Evolutionary conservation across 2,113 vertebrate species (phyloP), one percentile per base, ranked within the genome.

Genomic region (Pyxicephalus adspersus): DNA sequence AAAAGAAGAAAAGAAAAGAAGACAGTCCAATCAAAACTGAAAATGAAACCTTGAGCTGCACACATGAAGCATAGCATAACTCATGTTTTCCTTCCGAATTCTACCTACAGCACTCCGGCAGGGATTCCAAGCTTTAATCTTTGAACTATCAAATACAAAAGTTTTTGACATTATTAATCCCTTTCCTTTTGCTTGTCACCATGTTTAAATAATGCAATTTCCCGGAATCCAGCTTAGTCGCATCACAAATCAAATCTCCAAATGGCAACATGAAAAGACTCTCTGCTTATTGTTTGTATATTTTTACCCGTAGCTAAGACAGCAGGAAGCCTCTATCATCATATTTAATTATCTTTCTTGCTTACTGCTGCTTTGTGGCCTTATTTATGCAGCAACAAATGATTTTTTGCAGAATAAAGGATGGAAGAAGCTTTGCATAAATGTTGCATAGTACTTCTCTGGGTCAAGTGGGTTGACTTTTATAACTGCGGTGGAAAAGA

Each of bases 231-330:
- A 34, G 60, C 58, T 22, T 26, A 55, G 57, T 34, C 51, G n/a
- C 60, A 73, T 73, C 58, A 64, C 57, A 81, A 81, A 73, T 81
- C 68, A 81, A 52, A 38, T 74, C 58, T 73, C 51, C 50, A 64
- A 80, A 73, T 74, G 45, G 60, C 60, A 38, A 73, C 50, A 54
- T 74, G 68, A 81, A 73, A 74, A 74, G 58, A 65, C n/a, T 51
- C 9, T 54, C 45, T 73, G 68, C 68, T 74, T 74, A 81, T 81
- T 81, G 79, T 81, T 81, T 81, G 79, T 81, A 81, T 64, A 81
- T 65, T 81, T 81, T 54, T 81, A 81, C 79, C 68, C 79, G 23
- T 74, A 64, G 79, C 79, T 64, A 38, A 73, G 28, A 31, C 79
- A 65, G 79, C 79, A 65, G 79, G 79, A 74, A 73, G 19, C 79